phyloP scores from a whole-genome alignment of 2,113 vertebrate species.

The Melierax canorus region DNA sequence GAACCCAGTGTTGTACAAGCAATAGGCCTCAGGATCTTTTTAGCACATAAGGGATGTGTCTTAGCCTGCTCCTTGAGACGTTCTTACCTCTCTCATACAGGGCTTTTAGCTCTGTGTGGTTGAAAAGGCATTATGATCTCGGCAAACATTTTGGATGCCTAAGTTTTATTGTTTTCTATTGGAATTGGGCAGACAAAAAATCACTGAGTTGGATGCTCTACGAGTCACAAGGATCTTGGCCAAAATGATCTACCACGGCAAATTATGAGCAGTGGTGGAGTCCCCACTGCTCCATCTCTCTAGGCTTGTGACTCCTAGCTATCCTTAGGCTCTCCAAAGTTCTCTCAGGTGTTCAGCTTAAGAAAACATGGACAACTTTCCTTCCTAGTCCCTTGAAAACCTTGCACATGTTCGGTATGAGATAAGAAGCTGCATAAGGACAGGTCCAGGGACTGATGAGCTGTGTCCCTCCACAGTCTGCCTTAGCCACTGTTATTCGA shows the following conservation, averaged over 20 bases:
- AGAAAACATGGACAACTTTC: not conserved
- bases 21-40: not conserved
- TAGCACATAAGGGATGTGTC: not conserved
- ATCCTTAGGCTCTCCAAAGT: not conserved
- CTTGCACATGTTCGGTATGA: not conserved
- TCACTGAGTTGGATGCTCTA: not conserved
- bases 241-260: not conserved
- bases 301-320: not conserved
- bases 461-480: not conserved
- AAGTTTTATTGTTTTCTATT: not conserved
- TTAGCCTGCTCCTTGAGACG: not conserved
- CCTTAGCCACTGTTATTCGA: not conserved
- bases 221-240: not conserved
- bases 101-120: not conserved
- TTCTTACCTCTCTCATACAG: not conserved
- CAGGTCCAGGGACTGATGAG: not conserved
- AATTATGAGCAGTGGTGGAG: not conserved
- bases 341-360: not conserved
- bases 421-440: not conserved
- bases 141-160: not conserved
- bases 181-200: not conserved
- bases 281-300: rapidly evolving
- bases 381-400: not conserved
- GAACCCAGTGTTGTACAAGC: not conserved
- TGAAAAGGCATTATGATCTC: not conserved